These are phyloP conservation scores for Hirtodrosophila trivittata DNA, from an alignment of 2,888 invertebrate species.

Conservation along the genomic window DNA sequence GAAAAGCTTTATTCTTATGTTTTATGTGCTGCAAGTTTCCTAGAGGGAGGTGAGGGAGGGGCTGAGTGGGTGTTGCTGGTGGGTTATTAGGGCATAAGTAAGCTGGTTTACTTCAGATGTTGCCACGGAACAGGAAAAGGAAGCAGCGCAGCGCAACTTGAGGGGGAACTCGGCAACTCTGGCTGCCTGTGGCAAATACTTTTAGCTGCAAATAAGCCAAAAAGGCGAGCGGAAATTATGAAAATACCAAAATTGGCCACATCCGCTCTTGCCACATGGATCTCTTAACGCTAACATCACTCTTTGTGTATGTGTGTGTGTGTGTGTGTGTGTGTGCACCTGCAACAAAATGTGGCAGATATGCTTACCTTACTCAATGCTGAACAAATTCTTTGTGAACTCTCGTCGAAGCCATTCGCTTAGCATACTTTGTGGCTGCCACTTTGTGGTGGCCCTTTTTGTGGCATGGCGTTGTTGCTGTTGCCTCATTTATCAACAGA, in stretches of 20 bases:
- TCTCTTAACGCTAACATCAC: constrained; percentile 8
- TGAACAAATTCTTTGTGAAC: constrained; percentile 33
- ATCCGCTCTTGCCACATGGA: constrained; percentile 49
- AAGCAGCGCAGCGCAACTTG: constrained; percentile 17
- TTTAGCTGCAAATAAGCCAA: constrained; percentile 24
- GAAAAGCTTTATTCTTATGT: constrained; percentile 36
- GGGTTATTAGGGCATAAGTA: constrained; percentile 70
- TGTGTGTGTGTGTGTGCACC: constrained; percentile 10
- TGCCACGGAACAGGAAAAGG: constrained; percentile 42
- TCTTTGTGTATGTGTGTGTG: too few species aligned
- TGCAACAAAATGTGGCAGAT: constrained; percentile 23
- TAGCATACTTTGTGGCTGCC: constrained; percentile 74
- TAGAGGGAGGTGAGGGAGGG: constrained; percentile 9
- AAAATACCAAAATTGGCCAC: constrained; percentile 72
- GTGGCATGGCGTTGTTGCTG: constrained; percentile 22
- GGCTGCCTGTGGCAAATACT: constrained; percentile 33
- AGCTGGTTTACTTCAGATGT: constrained; percentile 43
- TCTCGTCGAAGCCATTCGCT: constrained; percentile 49
- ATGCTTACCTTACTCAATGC: constrained; percentile 10
- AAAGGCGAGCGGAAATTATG: constrained; percentile 69
- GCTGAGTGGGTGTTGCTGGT: constrained; percentile 4
- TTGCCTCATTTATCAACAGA: constrained; percentile 35
- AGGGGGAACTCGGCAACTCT: constrained; percentile 2
- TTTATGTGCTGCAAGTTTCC: constrained; percentile 39
- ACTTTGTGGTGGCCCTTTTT: constrained; percentile 15